These are phyloP conservation scores for Caenorhabditis latens DNA, from an alignment of 1,140 invertebrate genomes.

Conservation along the genomic window DNA sequence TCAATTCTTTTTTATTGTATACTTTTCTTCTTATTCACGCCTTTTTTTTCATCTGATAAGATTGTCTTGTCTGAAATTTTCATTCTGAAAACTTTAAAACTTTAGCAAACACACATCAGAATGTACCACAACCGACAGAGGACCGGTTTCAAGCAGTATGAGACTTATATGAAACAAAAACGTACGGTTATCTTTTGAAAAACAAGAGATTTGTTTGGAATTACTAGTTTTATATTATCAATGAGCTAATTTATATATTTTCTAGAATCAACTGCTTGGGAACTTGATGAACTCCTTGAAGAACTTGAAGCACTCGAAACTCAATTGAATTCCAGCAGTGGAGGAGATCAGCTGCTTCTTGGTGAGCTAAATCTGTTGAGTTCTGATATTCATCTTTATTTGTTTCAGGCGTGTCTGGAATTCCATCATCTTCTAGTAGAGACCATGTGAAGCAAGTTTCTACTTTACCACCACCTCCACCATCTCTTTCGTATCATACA, in stretches of 20 bases:
- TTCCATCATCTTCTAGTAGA: conserved; percentile 61
- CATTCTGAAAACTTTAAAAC: background rate
- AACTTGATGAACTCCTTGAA: conserved; percentile 93
- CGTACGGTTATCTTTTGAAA: background rate
- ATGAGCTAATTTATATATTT: conserved; percentile 70
- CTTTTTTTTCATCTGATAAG: background rate
- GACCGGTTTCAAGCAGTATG: conserved; percentile 44
- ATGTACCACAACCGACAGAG: conserved; percentile 40
- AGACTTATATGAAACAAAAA: conserved; percentile 50
- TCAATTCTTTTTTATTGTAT: conserved; percentile 45
- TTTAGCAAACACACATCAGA: background rate
- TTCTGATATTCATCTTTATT: conserved; percentile 44
- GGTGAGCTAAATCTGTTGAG: conserved; percentile 70
- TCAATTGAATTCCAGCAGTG: conserved; percentile 76
- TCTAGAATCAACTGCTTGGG: conserved; percentile 91
- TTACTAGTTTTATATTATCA: background rate
- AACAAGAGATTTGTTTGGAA: background rate
- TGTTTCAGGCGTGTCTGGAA: conserved; percentile 66
- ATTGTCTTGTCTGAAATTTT: background rate
- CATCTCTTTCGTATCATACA: conserved; percentile 61
- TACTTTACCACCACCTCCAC: conserved; percentile 57
- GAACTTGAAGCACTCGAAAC: conserved; percentile 87
- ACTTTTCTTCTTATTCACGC: conserved; percentile 42
- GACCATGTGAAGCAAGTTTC: conserved; percentile 65
- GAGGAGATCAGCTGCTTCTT: conserved; percentile 84